These are phyloP conservation scores for Dinomys branickii DNA, from an alignment of 2,113 vertebrate species.

Conservation along the genomic window DNA sequence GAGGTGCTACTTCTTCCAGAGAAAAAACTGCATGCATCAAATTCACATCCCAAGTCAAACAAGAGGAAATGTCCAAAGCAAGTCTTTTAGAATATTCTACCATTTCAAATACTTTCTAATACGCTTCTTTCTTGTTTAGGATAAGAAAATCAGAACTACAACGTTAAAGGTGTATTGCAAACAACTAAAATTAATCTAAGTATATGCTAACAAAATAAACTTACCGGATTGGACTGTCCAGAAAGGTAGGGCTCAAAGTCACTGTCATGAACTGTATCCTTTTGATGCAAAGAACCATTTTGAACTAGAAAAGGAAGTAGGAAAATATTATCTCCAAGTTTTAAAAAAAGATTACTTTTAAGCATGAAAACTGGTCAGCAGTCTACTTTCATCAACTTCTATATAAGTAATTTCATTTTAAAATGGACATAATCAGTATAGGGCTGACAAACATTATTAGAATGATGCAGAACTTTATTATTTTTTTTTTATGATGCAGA, in stretches of 20 bases:
- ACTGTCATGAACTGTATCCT: conserved; percentile 95
- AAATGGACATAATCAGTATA: neutral
- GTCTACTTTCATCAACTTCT: neutral
- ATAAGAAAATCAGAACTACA: neutral
- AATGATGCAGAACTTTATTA: neutral
- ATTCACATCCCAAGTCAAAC: accelerated
- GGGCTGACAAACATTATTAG: neutral
- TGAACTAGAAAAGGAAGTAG: conserved; percentile 90
- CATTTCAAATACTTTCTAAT: neutral
- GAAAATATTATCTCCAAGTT: conserved; percentile 36
- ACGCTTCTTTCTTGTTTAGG: neutral
- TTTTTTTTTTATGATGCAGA: neutral
- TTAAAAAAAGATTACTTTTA: neutral
- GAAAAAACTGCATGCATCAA: neutral
- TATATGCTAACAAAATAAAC: conserved; percentile 75
- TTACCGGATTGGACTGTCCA: conserved; percentile 96
- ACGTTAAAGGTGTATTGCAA: neutral
- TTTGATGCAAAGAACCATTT: conserved; percentile 98
- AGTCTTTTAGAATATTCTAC: neutral
- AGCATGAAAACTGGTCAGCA: neutral
- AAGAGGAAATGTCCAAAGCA: neutral
- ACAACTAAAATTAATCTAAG: neutral
- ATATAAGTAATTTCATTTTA: neutral
- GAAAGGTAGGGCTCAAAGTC: conserved; percentile 98
- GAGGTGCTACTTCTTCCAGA: neutral